Evolutionary conservation across 2,113 vertebrate genomes (phyloP), one percentile per base, ranked within the genome.

Genomic region (Embiotoca jacksoni): DNA sequence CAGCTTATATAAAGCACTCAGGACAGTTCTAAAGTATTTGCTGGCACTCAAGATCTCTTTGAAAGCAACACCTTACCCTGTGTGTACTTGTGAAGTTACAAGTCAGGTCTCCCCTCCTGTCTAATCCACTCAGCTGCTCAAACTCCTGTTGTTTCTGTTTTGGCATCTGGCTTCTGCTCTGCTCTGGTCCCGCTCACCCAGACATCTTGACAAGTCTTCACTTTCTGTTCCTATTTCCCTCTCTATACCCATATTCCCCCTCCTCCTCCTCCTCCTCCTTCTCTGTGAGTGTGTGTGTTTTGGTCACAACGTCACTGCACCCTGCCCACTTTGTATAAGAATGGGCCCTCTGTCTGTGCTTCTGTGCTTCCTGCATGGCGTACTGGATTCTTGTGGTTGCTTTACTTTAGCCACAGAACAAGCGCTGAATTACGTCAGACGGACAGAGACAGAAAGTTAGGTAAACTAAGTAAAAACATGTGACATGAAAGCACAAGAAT

Each of bases 141-240:
- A 36, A 85, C 75, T 59, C 83, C 67, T 84, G 73, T 59, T 75
- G 61, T 63, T 80, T 78, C 70, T 81, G 67, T 80, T 88, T 80
- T 83, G 78, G 57, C 72, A 75, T 78, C 56, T 66, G 75, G 78
- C 55, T 85, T 73, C 60, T 81, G 66, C 71, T 86, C 81, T 69
- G 59, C 31, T 82, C 76, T 86, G 72, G 75, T 85, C 82, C 64
- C 81, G 55, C 49, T 87, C 81, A 86, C 76, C 82, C 79, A 90
- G 69, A 91, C 79, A 85, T 90, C 75, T 86, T 89, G 87, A 90
- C 89, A 86, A 79, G 81, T 76, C 89, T 90, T 90, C 90, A 91
- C 88, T 93, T 92, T 93, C 91, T 91, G 89, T 92, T 93, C 92
- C 89, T 88, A 80, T 91, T 93, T 92, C 80, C 71, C 78, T 77